Conservation (phyloP, 2,888 invertebrate species). For the Lasius fuliginosus region DNA sequence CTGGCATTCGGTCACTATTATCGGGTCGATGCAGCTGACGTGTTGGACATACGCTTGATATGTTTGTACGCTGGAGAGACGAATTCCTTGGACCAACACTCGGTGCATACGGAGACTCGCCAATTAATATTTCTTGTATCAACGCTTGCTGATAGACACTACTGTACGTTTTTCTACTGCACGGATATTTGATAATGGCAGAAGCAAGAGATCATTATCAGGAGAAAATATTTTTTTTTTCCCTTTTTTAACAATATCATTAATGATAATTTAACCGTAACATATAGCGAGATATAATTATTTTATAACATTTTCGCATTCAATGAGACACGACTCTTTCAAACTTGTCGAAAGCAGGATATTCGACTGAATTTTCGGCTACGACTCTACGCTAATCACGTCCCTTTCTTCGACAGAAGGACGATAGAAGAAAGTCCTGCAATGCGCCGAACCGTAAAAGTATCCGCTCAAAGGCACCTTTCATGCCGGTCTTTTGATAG, state of each 20-base stretch:
- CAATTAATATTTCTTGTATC: conserved; percentile 59
- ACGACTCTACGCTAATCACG: conserved; percentile 46
- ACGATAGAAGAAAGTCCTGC: conserved; percentile 44
- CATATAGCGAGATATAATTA: neutral
- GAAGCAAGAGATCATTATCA: neutral
- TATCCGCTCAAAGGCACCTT: conserved; percentile 61
- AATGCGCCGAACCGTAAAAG: conserved; percentile 62
- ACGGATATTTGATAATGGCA: neutral
- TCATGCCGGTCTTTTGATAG: conserved; percentile 49
- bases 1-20: conserved; percentile 59
- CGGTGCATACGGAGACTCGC: conserved; percentile 12
- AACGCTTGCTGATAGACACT: conserved; percentile 16
- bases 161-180: conserved; percentile 11
- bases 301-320: conserved; percentile 20
- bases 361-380: conserved; percentile 41
- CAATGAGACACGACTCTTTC: neutral
- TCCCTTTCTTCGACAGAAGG: conserved; percentile 36
- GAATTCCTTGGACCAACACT: conserved; percentile 61
- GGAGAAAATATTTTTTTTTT: neutral
- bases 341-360: neutral
- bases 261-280: neutral
- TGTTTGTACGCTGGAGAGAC: conserved; percentile 58
- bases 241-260: neutral
- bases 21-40: conserved; percentile 66
- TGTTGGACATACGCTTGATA: conserved; percentile 59